Base-by-base conservation (phyloP, 2,113 vertebrate genomes). In the Cyanoderma ruficeps region DNA sequence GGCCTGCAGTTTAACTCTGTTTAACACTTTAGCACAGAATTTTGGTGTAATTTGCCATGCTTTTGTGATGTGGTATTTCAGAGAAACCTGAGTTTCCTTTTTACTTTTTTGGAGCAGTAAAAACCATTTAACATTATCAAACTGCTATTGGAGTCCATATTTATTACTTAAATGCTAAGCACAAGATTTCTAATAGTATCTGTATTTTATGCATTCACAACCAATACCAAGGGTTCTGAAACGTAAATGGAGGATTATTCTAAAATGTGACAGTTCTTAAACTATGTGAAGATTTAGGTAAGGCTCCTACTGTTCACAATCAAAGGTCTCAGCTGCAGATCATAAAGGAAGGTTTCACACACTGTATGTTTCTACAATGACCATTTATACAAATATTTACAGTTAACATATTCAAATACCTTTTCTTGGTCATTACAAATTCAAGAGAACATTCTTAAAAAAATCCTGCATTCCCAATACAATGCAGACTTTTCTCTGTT, bases 291-390 rank as follows among this genome's bases (percentile, higher is more conserved):
- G 93, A 84, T 95, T 94, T 92, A 94, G 56, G 78, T 84, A 83
- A 88, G 91, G 41, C 64, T 96, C 96, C 92, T 72, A 94, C 90
- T 95, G 96, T 92, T 96, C 72, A 87, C 93, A 92, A 96, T 95
- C 94, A 96, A 96, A 96, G 94, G 92, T 93, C 92, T 96, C 93
- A 94, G 94, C 94, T 96, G 88, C 92, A 94, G 88, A 95, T 84
- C 90, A 67, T 56, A 91, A 86, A 93, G 52, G 47, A 94, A 60
- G 56, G 83, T 83, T 97, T 94, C 60, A 75, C 37, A 77, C 23
- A 47, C 75, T 41, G 10, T 75, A 27, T 56, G 13, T 78, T 96
- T 90, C 86, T 82, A 68, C n/a, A 71, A 64, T 89, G 90, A 95
- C 76, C 86, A 33, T 92, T 96, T 90, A 87, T 25, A 90, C 16